Conservation (phyloP, 2,113 vertebrate genomes). For the Podarcis cretensis region DNA sequence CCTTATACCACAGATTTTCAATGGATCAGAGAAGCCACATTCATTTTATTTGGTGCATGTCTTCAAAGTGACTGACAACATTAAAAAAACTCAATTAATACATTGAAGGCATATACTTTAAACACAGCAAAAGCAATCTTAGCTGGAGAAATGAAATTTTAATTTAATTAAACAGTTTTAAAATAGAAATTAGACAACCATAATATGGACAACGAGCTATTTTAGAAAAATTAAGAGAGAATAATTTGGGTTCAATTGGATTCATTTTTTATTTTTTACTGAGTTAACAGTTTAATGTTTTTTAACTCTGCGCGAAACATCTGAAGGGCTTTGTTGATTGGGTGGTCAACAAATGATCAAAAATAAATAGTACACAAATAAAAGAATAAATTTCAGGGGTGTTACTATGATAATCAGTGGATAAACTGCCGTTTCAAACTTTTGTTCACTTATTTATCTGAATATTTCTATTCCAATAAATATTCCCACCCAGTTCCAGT, state of each 20-base stretch:
- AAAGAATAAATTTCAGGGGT: too few relatives aligned
- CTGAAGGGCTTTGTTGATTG: too few relatives aligned
- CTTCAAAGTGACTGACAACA: neutral
- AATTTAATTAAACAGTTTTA: too few relatives aligned
- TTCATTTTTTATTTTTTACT: neutral
- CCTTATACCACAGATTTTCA: neutral
- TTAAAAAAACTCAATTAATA: neutral
- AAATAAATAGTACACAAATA: too few relatives aligned
- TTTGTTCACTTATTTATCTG: neutral
- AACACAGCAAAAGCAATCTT: neutral
- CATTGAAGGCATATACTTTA: neutral
- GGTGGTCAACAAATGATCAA: too few relatives aligned
- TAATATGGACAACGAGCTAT: neutral
- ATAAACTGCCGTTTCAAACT: neutral
- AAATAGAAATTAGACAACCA: neutral
- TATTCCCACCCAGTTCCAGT: neutral
- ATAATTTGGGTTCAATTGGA: neutral
- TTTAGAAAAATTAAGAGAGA: neutral
- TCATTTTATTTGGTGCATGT: neutral
- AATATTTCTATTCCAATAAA: neutral
- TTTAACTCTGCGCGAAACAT: too few relatives aligned
- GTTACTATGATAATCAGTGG: neutral
- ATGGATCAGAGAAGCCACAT: neutral
- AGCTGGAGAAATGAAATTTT: neutral
- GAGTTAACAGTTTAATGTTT: neutral